A percentile compares a stretch with the other conserved stretches of the same genome.
phyloP scores from a whole-genome alignment of 2,797 vertebrate genomes.

The Acanthurus tractus region DNA sequence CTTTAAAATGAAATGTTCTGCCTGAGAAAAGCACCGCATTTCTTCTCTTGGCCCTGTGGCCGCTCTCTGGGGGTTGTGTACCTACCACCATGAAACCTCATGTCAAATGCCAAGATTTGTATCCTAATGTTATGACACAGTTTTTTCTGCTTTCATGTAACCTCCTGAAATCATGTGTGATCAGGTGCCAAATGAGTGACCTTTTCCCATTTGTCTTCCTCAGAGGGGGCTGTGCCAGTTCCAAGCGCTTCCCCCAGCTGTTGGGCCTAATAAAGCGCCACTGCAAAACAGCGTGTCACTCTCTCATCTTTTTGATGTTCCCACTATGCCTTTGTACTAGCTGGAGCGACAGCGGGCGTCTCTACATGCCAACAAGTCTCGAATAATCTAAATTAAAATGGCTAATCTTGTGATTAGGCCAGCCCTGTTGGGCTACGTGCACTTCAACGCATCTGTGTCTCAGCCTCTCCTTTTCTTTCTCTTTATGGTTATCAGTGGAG shows the following conservation, averaged over 20 bases:
- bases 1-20: not conserved
- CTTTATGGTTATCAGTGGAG: slow-evolving; percentile 39
- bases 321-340: slow-evolving; percentile 67
- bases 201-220: slow-evolving; percentile 61
- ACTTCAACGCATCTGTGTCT: slow-evolving; percentile 60
- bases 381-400: slow-evolving; percentile 83
- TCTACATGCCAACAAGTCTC: slow-evolving; percentile 68
- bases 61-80: slow-evolving; percentile 13
- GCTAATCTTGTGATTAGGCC: slow-evolving; percentile 80
- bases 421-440: slow-evolving; percentile 64
- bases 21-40: not conserved
- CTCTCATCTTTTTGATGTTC: slow-evolving; percentile 76
- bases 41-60: not conserved
- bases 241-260: slow-evolving; percentile 61
- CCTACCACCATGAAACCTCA: slow-evolving; percentile 2
- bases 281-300: slow-evolving; percentile 67
- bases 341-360: slow-evolving; percentile 54
- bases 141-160: slow-evolving; percentile 54
- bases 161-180: slow-evolving; percentile 44
- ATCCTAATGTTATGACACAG: slow-evolving; percentile 27
- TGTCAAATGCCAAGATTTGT: slow-evolving; percentile 39
- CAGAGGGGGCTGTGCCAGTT: slow-evolving; percentile 39
- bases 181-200: slow-evolving; percentile 60
- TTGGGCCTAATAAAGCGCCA: slow-evolving; percentile 68
- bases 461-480: slow-evolving; percentile 36